These are phyloP conservation scores for Phoeniculus purpureus DNA, from an alignment of 2,797 vertebrate genomes.

Conservation along the genomic window DNA sequence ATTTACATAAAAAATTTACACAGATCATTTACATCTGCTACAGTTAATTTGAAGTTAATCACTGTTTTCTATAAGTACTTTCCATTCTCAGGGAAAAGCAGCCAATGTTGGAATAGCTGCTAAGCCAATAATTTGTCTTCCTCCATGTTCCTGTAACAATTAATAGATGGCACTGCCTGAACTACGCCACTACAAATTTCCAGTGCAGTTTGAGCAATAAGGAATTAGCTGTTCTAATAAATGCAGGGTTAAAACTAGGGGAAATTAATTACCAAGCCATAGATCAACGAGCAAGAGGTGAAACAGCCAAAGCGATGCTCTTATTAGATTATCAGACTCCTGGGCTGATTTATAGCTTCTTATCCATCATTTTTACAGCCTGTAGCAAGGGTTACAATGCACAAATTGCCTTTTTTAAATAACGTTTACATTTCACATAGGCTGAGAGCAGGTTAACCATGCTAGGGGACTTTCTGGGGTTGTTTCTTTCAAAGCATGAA, in stretches of 20 bases:
- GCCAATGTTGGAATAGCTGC: background rate
- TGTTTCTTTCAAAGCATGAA: background rate
- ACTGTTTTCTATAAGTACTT: background rate
- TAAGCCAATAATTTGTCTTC: conserved; percentile 1
- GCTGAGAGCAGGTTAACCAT: conserved; percentile 3
- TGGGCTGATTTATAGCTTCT: conserved; percentile 72
- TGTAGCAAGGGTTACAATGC: conserved; percentile 70
- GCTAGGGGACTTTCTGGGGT: background rate
- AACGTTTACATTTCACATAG: conserved; percentile 59
- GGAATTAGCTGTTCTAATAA: conserved; percentile 75
- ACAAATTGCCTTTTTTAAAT: conserved; percentile 74
- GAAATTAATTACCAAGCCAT: conserved; percentile 74
- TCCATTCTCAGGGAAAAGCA: background rate
- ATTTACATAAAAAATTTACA: background rate
- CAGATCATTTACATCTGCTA: background rate
- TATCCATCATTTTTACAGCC: conserved; percentile 78
- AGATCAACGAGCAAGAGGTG: conserved; percentile 74
- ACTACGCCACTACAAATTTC: conserved; percentile 75
- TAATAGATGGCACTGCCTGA: conserved; percentile 66
- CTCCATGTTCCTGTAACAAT: conserved; percentile 13
- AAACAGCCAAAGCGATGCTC: conserved; percentile 70
- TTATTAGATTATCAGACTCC: conserved; percentile 76
- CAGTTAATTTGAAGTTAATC: background rate
- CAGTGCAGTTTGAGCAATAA: conserved; percentile 70
- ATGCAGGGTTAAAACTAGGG: conserved; percentile 73